A percentile compares a stretch with the other conserved stretches of the same genome.
Evolutionary conservation across 1,140 invertebrate genomes (phyloP).

Genomic region (Drosophila kurseongensis): DNA sequence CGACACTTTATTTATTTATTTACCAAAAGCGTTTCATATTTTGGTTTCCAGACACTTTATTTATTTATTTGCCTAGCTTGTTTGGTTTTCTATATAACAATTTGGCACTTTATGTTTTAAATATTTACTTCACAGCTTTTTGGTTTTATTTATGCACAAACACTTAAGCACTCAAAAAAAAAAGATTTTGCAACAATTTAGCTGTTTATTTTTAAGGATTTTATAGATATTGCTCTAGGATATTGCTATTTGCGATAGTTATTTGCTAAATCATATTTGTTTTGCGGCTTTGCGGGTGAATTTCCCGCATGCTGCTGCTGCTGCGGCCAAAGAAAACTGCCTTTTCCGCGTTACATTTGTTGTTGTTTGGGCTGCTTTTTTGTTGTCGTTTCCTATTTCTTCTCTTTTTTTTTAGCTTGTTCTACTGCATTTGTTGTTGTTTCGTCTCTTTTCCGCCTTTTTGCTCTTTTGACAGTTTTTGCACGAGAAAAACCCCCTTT

Average conservation of each 20-base stretch:
- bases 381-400: constrained; percentile 8
- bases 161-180: constrained; percentile 16
- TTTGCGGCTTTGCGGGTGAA: constrained; percentile 44
- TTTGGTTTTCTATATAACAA: constrained; percentile 5
- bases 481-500: constrained; percentile 1
- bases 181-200: constrained; percentile 7
- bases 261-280: constrained; percentile 13
- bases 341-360: constrained; percentile 45
- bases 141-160: constrained; percentile 14
- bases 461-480: constrained; percentile 51
- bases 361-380: constrained; percentile 20
- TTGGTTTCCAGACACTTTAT: constrained; percentile 11
- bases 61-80: constrained; percentile 1
- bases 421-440: constrained; percentile 57
- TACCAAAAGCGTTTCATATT: not conserved
- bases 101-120: constrained; percentile 11
- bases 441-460: constrained; percentile 45
- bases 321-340: constrained; percentile 35
- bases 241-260: constrained; percentile 19
- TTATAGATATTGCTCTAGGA: constrained; percentile 30
- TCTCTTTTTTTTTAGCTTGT: constrained; percentile 35
- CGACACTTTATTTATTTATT: constrained; percentile 18
- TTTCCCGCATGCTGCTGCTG: constrained; percentile 45
- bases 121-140: not conserved
- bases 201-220: not conserved